A percentile compares a stretch with the other conserved stretches of the same genome.
Evolutionary conservation across 2,888 invertebrate species (phyloP).

Genomic region (Opisthograptis luteolata): DNA sequence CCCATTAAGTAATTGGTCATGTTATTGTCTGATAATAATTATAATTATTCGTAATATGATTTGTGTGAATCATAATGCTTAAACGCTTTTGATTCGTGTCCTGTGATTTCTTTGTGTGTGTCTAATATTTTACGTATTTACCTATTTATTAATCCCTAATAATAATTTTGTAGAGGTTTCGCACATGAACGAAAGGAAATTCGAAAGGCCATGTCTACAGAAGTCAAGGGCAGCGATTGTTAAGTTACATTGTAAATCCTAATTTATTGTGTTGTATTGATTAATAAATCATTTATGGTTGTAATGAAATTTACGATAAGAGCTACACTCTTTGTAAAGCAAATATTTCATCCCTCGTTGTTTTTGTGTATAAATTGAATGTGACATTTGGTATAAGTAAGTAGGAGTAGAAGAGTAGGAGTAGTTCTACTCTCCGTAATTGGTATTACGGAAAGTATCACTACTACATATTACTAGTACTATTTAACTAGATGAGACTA

Average conservation of each 20-base stretch:
- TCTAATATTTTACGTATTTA: slow-evolving; percentile 58
- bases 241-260: slow-evolving; percentile 42
- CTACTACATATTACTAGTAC: no score
- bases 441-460: no score
- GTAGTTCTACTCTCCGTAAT: no score
- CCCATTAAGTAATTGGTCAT: not conserved
- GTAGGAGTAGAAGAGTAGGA: not conserved
- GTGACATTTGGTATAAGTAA: slow-evolving; percentile 7
- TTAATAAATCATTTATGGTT: slow-evolving; percentile 39
- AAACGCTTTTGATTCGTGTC: slow-evolving; percentile 48
- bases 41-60: slow-evolving; percentile 30
- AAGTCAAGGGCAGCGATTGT: slow-evolving; percentile 30
- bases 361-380: slow-evolving; percentile 17
- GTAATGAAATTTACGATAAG: slow-evolving; percentile 53
- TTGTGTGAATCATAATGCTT: slow-evolving; percentile 37
- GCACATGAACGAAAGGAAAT: slow-evolving; percentile 74
- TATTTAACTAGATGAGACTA: no score
- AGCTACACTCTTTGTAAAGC: slow-evolving; percentile 71
- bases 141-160: slow-evolving; percentile 68
- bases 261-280: slow-evolving; percentile 40
- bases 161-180: slow-evolving; percentile 78
- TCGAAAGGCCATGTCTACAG: slow-evolving; percentile 30
- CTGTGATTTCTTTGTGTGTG: slow-evolving; percentile 53
- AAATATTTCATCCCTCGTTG: slow-evolving; percentile 76
- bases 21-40: slow-evolving; percentile 6